Base-by-base conservation (phyloP, 1,140 invertebrate species). In the Lordiphosa clarofinis region DNA sequence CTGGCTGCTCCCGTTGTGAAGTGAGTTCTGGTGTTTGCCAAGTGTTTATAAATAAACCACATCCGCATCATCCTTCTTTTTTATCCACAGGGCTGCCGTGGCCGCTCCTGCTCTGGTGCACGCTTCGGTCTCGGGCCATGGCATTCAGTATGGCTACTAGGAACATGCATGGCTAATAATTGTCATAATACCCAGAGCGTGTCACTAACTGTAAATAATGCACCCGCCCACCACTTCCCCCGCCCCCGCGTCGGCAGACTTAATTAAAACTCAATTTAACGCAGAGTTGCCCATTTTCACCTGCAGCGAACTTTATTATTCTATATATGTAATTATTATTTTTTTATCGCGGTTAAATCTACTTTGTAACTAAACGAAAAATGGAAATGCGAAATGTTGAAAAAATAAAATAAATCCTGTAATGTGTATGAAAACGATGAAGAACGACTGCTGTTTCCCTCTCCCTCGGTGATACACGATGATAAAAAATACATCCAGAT, bases 91-190 rank as follows among this genome's bases (percentile, higher is more conserved):
- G 68, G 70, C 78, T 40, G 84, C 86, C 42, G 76, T 88, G n/a
- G 86, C 79, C 46, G 82, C 87, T 24, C 87, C 87, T 52, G 87
- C 87, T 28, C 55, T 88, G 42, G 87, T 88, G 38, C 90, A 90
- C 66, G 81, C 90, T 56, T 75, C 86, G 24, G 90, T 91, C 60
- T 86, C 72, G 12, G 90, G 90, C 38, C 78, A 90, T 44, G 90
- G 90, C 44, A 76, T 90, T 49, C 89, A 89, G 54, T 91, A 91
- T 63, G 68, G 90, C 49, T 90, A 90, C 78, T 90, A 90, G 76
- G 69, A 36, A 8, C 56, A 73, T 56, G 35, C 36, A 59, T 38
- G 46, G 37, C 61, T 65, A 52, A 60, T 61, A 59, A 63, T 71
- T 52, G 55, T 43, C 38, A 58, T 65, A 75, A 75, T 66, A 62